Evolutionary conservation across 1,140 invertebrate genomes (phyloP).

Genomic region (Leptinotarsa texana): DNA sequence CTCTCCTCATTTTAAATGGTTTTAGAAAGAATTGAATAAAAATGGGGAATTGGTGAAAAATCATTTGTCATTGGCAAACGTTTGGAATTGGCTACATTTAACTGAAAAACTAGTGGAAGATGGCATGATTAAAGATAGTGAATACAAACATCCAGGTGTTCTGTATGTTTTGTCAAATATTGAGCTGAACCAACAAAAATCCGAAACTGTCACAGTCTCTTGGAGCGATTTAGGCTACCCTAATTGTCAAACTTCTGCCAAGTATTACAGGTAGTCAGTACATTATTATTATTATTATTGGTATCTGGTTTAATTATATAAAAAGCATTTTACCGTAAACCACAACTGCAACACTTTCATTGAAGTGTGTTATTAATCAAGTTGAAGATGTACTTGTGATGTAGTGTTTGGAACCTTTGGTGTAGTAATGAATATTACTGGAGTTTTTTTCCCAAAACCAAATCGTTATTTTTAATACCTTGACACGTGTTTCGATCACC

Average conservation of each 20-base stretch:
- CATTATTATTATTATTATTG: background rate
- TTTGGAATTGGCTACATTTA: slow-evolving; percentile 77
- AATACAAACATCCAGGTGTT: slow-evolving; percentile 73
- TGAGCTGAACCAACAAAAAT: slow-evolving; percentile 57
- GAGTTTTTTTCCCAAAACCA: too few relatives aligned
- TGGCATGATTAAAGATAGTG: slow-evolving; percentile 59
- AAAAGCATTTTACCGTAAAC: too few relatives aligned
- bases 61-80: slow-evolving; percentile 64
- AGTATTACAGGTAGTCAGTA: slow-evolving; percentile 48
- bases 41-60: slow-evolving; percentile 72
- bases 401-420: too few relatives aligned
- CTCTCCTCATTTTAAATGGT: background rate
- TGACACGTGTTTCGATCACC: too few relatives aligned
- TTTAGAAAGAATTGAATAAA: slow-evolving; percentile 63
- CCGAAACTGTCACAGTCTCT: slow-evolving; percentile 60
- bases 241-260: slow-evolving; percentile 50
- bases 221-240: slow-evolving; percentile 59
- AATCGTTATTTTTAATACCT: too few relatives aligned
- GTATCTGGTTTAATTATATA: too few relatives aligned
- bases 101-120: slow-evolving; percentile 73
- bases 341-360: too few relatives aligned
- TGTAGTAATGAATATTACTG: too few relatives aligned
- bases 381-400: too few relatives aligned
- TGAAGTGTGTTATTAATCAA: too few relatives aligned
- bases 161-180: slow-evolving; percentile 63